Conservation (phyloP, 2,113 vertebrate species). For the Callocephalon fimbriatum region DNA sequence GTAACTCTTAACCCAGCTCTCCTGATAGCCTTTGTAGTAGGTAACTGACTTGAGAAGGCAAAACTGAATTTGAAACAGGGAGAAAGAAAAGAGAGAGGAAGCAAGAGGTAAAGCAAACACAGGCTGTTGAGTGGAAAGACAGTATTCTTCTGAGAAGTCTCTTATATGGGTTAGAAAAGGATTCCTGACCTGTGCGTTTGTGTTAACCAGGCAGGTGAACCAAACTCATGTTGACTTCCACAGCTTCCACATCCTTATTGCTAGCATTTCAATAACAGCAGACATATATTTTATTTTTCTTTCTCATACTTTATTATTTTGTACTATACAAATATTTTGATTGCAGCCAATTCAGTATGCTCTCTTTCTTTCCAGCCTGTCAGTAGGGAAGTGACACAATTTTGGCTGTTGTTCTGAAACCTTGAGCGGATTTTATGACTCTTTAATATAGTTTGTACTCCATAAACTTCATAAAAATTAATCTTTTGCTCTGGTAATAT, state of each 20-base stretch:
- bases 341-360: neutral
- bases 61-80: neutral
- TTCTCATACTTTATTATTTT: neutral
- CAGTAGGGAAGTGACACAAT: neutral
- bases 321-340: conserved; percentile 22
- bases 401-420: conserved; percentile 8
- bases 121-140: neutral
- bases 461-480: neutral
- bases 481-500: neutral
- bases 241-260: neutral
- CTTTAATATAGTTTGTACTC: neutral
- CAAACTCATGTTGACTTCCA: neutral
- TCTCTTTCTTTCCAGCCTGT: neutral
- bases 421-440: neutral
- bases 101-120: neutral
- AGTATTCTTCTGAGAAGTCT: conserved; percentile 12
- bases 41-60: neutral
- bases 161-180: neutral
- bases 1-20: neutral
- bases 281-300: neutral
- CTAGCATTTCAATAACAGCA: neutral
- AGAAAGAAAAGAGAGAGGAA: neutral
- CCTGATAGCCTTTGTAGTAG: neutral
- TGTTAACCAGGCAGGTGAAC: neutral
- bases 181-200: neutral